Evolutionary conservation across 2,797 vertebrate species (phyloP).

Genomic region (Arrhamphus sclerolepis): DNA sequence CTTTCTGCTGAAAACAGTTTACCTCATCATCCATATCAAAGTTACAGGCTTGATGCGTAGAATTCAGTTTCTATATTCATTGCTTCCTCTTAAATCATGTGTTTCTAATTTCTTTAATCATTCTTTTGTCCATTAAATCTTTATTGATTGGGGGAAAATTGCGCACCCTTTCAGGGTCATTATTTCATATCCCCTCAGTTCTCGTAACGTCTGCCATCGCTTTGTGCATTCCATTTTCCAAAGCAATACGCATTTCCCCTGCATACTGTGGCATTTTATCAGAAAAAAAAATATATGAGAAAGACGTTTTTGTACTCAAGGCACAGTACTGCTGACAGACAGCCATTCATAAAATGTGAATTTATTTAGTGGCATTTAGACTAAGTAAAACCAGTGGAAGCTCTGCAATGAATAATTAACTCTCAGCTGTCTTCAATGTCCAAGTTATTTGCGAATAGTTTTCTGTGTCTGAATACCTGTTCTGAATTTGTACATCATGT

Average conservation of each 20-base stretch:
- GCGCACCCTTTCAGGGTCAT: neutral
- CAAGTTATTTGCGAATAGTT: slow-evolving; percentile 5
- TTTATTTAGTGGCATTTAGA: slow-evolving; percentile 3
- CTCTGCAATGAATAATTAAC: too few relatives aligned
- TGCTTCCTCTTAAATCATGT: neutral
- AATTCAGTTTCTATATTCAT: too few relatives aligned
- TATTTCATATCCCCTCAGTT: neutral
- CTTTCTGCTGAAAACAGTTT: too few relatives aligned
- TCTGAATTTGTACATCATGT: slow-evolving; percentile 49
- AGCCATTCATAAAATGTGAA: slow-evolving; percentile 1
- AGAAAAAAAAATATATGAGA: neutral
- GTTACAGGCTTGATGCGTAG: too few relatives aligned
- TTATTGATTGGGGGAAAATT: slow-evolving; percentile 15
- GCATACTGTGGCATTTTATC: slow-evolving; percentile 10
- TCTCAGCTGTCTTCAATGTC: neutral
- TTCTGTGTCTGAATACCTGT: slow-evolving; percentile 9
- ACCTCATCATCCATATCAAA: neutral
- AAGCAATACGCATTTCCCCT: neutral
- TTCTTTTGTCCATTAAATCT: neutral
- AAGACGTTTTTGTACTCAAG: neutral
- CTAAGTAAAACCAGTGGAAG: slow-evolving; percentile 1
- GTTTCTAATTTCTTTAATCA: slow-evolving; percentile 2
- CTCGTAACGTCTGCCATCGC: neutral
- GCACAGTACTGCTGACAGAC: neutral
- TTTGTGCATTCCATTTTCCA: slow-evolving; percentile 55